These are phyloP conservation scores for Sternotherus odoratus DNA, from an alignment of 2,797 vertebrate species.

Conservation along the genomic window DNA sequence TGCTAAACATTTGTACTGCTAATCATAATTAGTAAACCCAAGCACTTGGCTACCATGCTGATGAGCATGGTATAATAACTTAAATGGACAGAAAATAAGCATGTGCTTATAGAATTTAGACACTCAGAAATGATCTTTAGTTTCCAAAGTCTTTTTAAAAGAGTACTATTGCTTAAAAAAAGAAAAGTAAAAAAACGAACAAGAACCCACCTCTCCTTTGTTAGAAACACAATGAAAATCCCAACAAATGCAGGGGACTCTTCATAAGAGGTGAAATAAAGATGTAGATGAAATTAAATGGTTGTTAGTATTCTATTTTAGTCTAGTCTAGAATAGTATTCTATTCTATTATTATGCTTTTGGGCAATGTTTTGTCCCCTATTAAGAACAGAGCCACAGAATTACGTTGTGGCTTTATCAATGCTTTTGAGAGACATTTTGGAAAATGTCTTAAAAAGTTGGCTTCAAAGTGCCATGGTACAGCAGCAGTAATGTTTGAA, in stretches of 20 bases:
- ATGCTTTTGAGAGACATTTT: constrained; percentile 14
- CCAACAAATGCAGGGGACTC: accelerated
- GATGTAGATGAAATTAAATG: background rate
- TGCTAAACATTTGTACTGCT: background rate
- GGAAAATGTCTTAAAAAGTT: background rate
- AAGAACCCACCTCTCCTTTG: background rate
- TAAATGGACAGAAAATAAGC: background rate
- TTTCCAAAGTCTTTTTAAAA: background rate
- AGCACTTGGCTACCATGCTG: background rate
- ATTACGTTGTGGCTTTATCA: background rate
- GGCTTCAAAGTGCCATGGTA: background rate
- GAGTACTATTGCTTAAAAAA: background rate
- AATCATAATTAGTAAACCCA: background rate
- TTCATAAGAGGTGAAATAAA: background rate
- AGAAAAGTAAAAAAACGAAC: accelerated
- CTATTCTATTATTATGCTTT: background rate
- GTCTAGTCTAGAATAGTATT: too few relatives aligned
- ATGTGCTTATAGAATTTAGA: background rate
- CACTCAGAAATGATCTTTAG: background rate
- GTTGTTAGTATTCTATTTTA: background rate
- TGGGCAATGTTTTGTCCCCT: background rate
- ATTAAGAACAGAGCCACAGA: background rate
- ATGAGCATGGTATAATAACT: background rate
- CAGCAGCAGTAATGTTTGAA: background rate
- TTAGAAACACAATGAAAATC: background rate